Evolutionary conservation across 2,113 vertebrate genomes (phyloP).

Genomic region (Neomonachus schauinslandi): DNA sequence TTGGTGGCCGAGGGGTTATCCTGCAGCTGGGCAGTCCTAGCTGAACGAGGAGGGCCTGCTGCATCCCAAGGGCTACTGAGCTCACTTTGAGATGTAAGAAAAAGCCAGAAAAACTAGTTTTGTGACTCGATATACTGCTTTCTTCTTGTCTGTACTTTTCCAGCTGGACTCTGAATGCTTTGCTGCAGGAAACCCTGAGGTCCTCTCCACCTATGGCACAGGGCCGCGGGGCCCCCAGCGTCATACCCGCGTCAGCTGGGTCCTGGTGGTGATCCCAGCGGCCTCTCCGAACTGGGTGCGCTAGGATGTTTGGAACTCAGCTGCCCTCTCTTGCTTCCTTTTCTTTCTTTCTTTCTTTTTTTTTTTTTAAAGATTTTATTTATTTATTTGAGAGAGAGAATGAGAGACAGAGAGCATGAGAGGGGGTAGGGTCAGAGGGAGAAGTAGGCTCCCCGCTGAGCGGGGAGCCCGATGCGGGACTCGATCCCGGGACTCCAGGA

Average conservation of each 20-base stretch:
- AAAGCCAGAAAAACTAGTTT: neutral
- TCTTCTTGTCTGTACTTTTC: neutral
- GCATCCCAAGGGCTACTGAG: neutral
- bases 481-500: too few relatives aligned
- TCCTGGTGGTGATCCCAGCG: neutral
- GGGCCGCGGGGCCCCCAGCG: neutral
- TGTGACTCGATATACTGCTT: neutral
- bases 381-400: too few relatives aligned
- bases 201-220: fast-evolving
- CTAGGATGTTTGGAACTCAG: neutral
- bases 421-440: too few relatives aligned
- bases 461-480: too few relatives aligned
- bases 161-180: neutral
- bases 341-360: too few relatives aligned
- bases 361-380: too few relatives aligned
- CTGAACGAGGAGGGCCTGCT: neutral
- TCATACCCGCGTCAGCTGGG: neutral
- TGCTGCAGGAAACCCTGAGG: neutral
- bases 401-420: too few relatives aligned
- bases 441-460: too few relatives aligned
- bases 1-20: fast-evolving
- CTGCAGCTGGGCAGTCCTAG: neutral
- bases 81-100: neutral
- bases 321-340: neutral
- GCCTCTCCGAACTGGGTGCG: neutral